Base-by-base conservation (phyloP, 2,113 vertebrate genomes). In the Chaenogobius annularis region DNA sequence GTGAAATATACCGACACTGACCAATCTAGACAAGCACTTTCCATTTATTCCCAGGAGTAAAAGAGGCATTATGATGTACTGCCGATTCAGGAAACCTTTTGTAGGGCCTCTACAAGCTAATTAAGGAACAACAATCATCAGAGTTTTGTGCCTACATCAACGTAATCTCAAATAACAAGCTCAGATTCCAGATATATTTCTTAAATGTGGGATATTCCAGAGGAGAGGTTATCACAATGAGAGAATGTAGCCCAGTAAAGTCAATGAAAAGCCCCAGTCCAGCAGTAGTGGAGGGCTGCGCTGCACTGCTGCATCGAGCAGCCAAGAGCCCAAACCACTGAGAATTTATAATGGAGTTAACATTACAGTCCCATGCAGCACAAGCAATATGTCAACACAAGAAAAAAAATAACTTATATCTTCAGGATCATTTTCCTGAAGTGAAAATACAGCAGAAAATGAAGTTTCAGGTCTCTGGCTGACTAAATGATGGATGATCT, bases 221-320 rank as follows among this genome's bases (percentile, higher is more conserved):
- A 72, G 47, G 62, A 83, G 35, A 0, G 72, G 81, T n/a, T 47
- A 69, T 77, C 66, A 37, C 22, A 62, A 17, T 47, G 67, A 84
- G 86, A 72, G 87, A 56, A 66, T 50, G 10, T 26, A 80, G 67
- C 79, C 70, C 68, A 56, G 83, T 50, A 81, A 82, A 85, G 77
- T 83, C 77, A 83, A 75, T 75, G 43, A 68, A 79, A 69, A 72
- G 14, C 47, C 63, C 47, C 7, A 10, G 74, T 83, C 66, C 84
- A 89, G 82, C 88, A 91, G 87, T 73, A 71, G 83, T 65, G 81
- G 81, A 80, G 5, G 62, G 77, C 85, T 88, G 89, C 67, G 78
- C 86, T 89, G 89, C 82, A 85, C 81, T 88, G 89, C 89, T 91
- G 87, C 89, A 91, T 85, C 83, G 68, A 85, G 20, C 23, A 61